Evolutionary conservation across 2,797 vertebrate species (phyloP), one percentile per base, ranked within the genome.

Genomic region (Hypotaenidia okinawae): DNA sequence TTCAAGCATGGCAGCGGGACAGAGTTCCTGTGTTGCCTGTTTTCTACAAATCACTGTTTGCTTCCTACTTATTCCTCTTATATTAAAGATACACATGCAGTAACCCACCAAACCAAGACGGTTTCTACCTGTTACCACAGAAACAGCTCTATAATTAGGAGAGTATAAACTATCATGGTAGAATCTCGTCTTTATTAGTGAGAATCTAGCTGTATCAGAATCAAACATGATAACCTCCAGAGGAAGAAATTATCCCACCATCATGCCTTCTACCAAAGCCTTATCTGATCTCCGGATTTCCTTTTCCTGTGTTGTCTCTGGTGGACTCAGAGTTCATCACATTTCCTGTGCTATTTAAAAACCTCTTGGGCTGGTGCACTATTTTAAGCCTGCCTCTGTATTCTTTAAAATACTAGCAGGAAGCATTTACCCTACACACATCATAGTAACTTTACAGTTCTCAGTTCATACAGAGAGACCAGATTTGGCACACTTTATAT

Each of bases 341-440:
- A 82, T 77, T 93, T 96, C 91, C 89, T 91, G 75, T 87, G 63
- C 47, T 96, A 95, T 95, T 96, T 93, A 93, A 89, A 89, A 79
- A 67, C 35, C 79, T 74, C 47, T 83, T 89, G 59, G 45, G 27
- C 13, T 94, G 78, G 33, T 47, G 35, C 17, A 32, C 62, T 91
- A 93, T 93, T 96, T 92, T 95, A 89, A 93, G 89, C n/a, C 57
- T 74, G 47, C 14, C 27, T 59, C 77, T 43, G n/a, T 47, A 30
- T 47, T 77, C 33, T 76, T 87, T 69, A 84, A 69, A 94, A 82
- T 51, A 69, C n/a, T 57, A 76, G 28, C 33, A 90, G 92, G 91
- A 96, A 92, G 39, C 24, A 47, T 67, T 89, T 82, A 87, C 47
- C 33, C 51, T 82, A 55, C 67, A 69, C 66, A 79, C 78, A 62